Percentiles rank a stretch among this genome's conserved stretches.
Evolutionary conservation across 35 echinoderm and acorn worm species (phyloP).

Genomic region (Heliocidaris tuberculata): DNA sequence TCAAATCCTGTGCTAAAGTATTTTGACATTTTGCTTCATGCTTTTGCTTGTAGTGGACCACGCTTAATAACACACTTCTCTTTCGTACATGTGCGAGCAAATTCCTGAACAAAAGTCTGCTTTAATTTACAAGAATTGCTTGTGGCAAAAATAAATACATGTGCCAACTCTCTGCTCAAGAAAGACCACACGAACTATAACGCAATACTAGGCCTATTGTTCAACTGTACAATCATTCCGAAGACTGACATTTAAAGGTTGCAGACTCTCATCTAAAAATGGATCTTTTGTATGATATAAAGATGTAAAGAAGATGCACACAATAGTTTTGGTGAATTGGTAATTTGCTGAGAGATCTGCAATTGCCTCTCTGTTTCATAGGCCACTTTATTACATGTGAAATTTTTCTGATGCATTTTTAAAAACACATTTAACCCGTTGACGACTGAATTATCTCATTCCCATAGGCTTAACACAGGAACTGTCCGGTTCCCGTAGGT

Average conservation of each 20-base stretch:
- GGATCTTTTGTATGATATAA: background rate
- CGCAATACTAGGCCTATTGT: background rate
- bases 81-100: background rate
- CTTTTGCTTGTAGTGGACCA: too few species aligned
- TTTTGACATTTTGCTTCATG: background rate
- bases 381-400: background rate
- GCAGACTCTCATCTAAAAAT: background rate
- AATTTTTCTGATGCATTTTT: background rate
- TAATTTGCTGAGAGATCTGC: background rate
- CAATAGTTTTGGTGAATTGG: background rate
- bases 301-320: background rate
- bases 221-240: background rate
- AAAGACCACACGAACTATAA: background rate
- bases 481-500: too few species aligned
- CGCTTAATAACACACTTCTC: background rate
- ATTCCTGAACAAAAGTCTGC: background rate
- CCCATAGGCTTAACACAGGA: too few species aligned
- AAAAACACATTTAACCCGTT: too few species aligned
- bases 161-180: background rate
- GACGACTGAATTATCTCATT: too few species aligned
- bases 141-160: background rate
- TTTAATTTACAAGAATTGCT: background rate
- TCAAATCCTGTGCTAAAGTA: background rate
- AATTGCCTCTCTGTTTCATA: background rate
- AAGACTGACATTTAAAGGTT: background rate